phyloP scores from a whole-genome alignment of 2,888 invertebrate species.

The Rhodophaea formosa region DNA sequence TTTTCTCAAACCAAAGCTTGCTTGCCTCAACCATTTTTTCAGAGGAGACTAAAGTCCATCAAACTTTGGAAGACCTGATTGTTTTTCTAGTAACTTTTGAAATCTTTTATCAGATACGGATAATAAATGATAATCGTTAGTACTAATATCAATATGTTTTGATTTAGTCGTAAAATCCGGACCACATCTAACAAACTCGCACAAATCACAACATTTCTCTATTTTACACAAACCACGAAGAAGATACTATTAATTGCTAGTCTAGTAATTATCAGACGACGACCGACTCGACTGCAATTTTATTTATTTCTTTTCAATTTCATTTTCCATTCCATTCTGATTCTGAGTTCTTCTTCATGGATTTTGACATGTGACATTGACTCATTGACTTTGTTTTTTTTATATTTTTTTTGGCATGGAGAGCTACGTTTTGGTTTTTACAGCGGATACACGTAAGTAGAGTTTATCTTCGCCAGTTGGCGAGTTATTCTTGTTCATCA shows the following conservation, averaged over 20 bases:
- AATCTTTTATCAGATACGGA: no score
- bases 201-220: not conserved
- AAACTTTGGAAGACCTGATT: constrained; percentile 6
- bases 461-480: no score
- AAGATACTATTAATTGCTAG: not conserved
- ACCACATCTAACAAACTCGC: not conserved
- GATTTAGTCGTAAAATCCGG: not conserved
- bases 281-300: not conserved
- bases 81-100: not conserved
- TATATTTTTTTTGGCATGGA: no score
- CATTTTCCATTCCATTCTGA: not conserved
- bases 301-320: no score
- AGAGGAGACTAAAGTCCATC: not conserved
- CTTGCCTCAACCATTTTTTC: constrained; percentile 73
- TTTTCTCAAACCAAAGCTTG: constrained; percentile 71
- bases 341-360: no score
- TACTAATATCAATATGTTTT: not conserved
- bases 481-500: no score
- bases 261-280: not conserved
- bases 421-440: no score
- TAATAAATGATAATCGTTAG: no score
- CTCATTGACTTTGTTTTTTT: no score
- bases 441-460: no score
- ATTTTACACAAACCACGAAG: no score
- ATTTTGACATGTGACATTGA: no score